Evolutionary conservation across 2,113 vertebrate species (phyloP), one percentile per base, ranked within the genome.

Genomic region (Ceyx margarethae): DNA sequence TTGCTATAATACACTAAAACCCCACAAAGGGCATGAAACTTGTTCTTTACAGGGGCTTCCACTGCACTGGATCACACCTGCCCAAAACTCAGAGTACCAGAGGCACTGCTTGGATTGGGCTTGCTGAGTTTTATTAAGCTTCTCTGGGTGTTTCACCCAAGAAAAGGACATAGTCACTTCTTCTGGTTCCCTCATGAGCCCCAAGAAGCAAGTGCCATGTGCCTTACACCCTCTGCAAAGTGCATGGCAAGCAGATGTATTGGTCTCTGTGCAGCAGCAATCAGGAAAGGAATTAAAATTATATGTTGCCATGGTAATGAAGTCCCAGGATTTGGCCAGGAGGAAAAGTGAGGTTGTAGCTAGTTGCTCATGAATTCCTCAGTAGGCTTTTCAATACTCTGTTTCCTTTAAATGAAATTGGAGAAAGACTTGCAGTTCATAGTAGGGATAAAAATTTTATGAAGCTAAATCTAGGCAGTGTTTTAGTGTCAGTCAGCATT

Each of bases 401-500:
- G 83, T 87, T 97, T 96, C 94, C 92, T 95, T 93, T 91, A 95
- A 91, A 84, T 94, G 95, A 96, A 96, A 96, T 91, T 89, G 94
- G 94, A 94, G 93, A 97, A 97, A 90, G 67, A 95, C 94, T 93
- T 95, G 96, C 97, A 97, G 97, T 98, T 98, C 95, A 79, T 91
- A 90, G 81, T 4, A 14, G 77, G 92, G 96, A 98, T 99, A 97
- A 99, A 99, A 98, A 91, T 98, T 99, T 99, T 96, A 99, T 99
- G 98, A 98, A 95, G 97, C 97, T 98, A 98, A 98, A 99, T 98
- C 98, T 98, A 98, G 97, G 97, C 98, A 98, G 98, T 98, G 98
- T 98, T 98, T 99, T 98, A 99, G 98, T 99, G 98, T 98, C 98
- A 98, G 97, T 98, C 98, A 98, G 98, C 97, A 98, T 99, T 99